Conservation (phyloP, 2,797 vertebrate species). For the Taeniopygia guttata region DNA sequence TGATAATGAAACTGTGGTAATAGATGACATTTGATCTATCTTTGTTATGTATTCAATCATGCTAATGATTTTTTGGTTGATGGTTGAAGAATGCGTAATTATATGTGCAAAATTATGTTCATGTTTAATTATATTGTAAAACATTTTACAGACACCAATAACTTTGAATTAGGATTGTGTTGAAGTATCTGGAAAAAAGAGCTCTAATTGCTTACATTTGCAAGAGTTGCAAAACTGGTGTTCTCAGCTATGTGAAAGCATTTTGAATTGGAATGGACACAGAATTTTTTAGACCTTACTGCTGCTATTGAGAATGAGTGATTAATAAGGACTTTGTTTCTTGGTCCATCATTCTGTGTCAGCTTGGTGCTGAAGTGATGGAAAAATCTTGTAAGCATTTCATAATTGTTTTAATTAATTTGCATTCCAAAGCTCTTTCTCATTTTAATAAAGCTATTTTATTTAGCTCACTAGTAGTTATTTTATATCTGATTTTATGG, state of each 20-base stretch:
- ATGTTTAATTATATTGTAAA: constrained; percentile 17
- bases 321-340: background rate
- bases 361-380: background rate
- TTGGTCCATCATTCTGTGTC: background rate
- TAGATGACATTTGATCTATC: background rate
- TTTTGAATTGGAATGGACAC: background rate
- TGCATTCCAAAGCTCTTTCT: background rate
- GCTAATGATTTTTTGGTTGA: background rate
- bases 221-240: background rate
- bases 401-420: constrained; percentile 38
- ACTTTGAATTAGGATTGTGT: background rate
- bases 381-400: constrained; percentile 17
- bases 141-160: background rate
- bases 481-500: constrained; percentile 32
- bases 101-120: background rate
- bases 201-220: background rate
- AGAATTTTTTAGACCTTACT: background rate
- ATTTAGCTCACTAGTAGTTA: background rate
- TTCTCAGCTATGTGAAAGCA: background rate
- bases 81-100: background rate
- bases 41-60: background rate
- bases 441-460: constrained; percentile 16
- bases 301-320: background rate
- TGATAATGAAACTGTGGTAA: background rate
- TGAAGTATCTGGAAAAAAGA: background rate